phyloP scores from a whole-genome alignment of 2,888 invertebrate species.

The Ligdia adustata region DNA sequence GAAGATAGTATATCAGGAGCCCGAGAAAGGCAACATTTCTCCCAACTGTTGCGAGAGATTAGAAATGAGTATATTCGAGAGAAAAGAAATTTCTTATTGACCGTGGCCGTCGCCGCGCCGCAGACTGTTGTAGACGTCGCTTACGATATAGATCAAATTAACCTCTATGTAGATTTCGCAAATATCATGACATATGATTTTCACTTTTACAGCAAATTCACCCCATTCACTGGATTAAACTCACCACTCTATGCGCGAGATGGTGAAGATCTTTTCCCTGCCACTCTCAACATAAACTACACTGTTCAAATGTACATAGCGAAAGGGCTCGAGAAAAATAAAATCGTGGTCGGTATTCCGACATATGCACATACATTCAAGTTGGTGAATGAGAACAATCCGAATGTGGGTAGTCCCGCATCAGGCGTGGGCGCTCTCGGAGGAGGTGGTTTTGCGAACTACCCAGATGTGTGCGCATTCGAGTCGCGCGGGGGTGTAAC shows the following conservation, averaged over 20 bases:
- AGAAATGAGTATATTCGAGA: constrained; percentile 86
- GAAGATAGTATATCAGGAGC: not conserved
- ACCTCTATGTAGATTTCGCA: constrained; percentile 92
- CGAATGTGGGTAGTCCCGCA: constrained; percentile 88
- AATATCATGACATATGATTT: constrained; percentile 97
- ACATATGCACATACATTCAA: constrained; percentile 93
- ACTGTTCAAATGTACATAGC: constrained; percentile 90
- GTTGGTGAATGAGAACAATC: constrained; percentile 87
- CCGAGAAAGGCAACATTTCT: constrained; percentile 88
- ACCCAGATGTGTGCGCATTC: constrained; percentile 88
- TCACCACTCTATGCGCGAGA: constrained; percentile 88
- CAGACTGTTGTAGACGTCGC: constrained; percentile 89
- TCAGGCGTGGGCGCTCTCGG: constrained; percentile 88
- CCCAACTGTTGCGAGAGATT: constrained; percentile 89
- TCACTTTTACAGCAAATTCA: constrained; percentile 89
- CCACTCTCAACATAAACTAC: constrained; percentile 91
- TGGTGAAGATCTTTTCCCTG: constrained; percentile 85
- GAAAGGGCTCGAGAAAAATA: constrained; percentile 89
- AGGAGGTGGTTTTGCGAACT: constrained; percentile 87
- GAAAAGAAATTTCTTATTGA: constrained; percentile 85
- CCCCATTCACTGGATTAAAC: constrained; percentile 94
- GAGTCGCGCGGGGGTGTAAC: constrained; percentile 74
- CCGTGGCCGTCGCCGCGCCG: constrained; percentile 92
- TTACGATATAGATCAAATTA: constrained; percentile 91
- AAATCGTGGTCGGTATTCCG: constrained; percentile 93